Percentiles rank a stretch among this genome's conserved stretches.
These are phyloP conservation scores for Eulemur albifrons DNA, from an alignment of 2,797 vertebrate species.

Conservation along the genomic window DNA sequence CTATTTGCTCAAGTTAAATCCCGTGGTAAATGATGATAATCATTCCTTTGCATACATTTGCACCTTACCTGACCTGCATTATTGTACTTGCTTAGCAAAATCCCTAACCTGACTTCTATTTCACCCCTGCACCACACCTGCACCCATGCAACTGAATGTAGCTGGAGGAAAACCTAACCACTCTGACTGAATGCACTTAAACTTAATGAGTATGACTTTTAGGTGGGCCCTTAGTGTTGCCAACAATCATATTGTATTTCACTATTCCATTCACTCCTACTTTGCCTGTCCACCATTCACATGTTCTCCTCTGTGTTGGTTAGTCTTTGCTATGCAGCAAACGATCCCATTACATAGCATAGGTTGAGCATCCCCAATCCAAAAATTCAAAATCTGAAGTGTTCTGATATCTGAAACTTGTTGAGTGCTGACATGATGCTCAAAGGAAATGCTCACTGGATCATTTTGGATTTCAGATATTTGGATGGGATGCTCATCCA, in stretches of 20 bases:
- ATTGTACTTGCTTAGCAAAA: neutral
- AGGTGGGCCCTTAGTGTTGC: neutral
- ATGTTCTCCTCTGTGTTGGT: neutral
- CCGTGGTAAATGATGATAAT: neutral
- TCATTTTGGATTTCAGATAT: neutral
- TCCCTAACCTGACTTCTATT: neutral
- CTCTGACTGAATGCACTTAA: neutral
- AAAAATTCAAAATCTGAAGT: neutral
- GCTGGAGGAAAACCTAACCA: neutral
- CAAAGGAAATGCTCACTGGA: neutral
- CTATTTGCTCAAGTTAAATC: conserved; percentile 5
- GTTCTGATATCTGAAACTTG: neutral
- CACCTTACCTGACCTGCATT: neutral
- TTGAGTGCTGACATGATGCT: neutral
- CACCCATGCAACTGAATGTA: neutral
- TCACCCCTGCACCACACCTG: neutral
- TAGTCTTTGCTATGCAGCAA: neutral
- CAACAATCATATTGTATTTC: neutral
- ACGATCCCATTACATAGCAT: neutral
- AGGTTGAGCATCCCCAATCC: neutral
- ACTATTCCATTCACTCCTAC: neutral
- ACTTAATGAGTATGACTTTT: neutral
- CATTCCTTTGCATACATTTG: neutral
- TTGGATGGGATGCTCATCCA: neutral
- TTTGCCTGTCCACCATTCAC: neutral